Evolutionary conservation across 2,113 vertebrate genomes (phyloP), one percentile per base, ranked within the genome.

Genomic region (Beaufortia kweichowensis): DNA sequence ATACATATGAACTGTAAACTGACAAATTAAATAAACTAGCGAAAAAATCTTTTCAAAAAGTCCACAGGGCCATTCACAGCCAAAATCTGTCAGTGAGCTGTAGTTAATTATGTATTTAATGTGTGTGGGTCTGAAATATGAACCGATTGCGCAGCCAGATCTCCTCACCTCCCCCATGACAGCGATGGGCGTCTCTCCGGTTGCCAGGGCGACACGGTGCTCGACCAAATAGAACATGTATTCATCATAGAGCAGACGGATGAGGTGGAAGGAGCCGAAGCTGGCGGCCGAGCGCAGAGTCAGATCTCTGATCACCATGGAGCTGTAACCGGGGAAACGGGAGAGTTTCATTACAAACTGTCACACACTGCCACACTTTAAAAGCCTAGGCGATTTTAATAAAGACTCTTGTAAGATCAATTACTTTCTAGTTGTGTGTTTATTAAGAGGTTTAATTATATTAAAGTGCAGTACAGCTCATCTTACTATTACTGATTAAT

Each of bases 211-310:
- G 2, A 99, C 96, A 0, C 97, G 95, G 33, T 98, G 96, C 80
- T 99, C 97, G 60, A 98, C 96, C 93, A 99, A 92, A 87, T 98
- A 99, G 82, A 99, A 98, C 97, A 99, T 98, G 92, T 98, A 99
- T 79, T 99, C 97, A 0, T 99, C 97, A 0, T 98, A 99, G 0
- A 99, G 94, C 76, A 99, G 93, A 19, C 97, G 95, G 82, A 99
- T 98, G 53, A 99, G 91, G 88, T 99, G 97, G 88, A 99, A 98
- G 76, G 97, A 99, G 68, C 97, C 97, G 0, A 98, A 98, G 81
- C 96, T 98, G 84, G 97, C 97, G 0, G 97, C 97, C 0, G 96
- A 98, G 80, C 97, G 95, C 84, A 99, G 88, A 43, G 97, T 99
- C 76, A 99, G 93, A 89, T 99, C 97, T 1, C 97, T 90, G 88